phyloP scores from a whole-genome alignment of 2,888 invertebrate genomes.

The Dasypogon diadema region DNA sequence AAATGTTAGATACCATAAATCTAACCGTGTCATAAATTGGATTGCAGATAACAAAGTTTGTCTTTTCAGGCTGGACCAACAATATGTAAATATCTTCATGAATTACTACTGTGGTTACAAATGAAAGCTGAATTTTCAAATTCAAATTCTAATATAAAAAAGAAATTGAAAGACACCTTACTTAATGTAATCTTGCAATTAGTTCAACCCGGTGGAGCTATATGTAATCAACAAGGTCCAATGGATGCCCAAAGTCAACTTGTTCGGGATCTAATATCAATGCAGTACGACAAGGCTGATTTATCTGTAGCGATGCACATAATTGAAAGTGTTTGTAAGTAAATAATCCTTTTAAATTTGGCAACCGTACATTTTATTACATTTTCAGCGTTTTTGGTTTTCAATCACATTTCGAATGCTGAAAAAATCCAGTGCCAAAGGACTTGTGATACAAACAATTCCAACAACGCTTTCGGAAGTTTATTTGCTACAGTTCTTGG shows the following conservation, averaged over 20 bases:
- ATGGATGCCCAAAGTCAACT: conserved; percentile 82
- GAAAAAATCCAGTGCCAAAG: conserved; percentile 72
- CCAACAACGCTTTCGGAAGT: conserved; percentile 77
- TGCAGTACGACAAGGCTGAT: conserved; percentile 76
- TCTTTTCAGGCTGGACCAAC: conserved; percentile 84
- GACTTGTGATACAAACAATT: conserved; percentile 70
- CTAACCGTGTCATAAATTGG: too few species aligned
- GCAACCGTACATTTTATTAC: conserved; percentile 55
- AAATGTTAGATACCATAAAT: too few species aligned
- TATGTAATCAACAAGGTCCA: conserved; percentile 76
- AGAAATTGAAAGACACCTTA: conserved; percentile 71
- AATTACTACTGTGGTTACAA: conserved; percentile 77
- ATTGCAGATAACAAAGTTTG: too few species aligned
- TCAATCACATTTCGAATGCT: conserved; percentile 71
- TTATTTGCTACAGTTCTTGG: conserved; percentile 81
- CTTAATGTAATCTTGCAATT: conserved; percentile 80
- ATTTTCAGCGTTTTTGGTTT: conserved; percentile 69
- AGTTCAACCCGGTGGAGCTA: conserved; percentile 76
- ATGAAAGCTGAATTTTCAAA: conserved; percentile 76
- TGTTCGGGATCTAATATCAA: conserved; percentile 75
- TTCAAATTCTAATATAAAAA: conserved; percentile 69
- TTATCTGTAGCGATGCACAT: conserved; percentile 79
- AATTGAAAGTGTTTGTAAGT: conserved; percentile 78
- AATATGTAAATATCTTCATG: conserved; percentile 79
- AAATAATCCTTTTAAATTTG: conserved; percentile 32